Evolutionary conservation across 2,888 invertebrate species (phyloP), one percentile per base, ranked within the genome.

Genomic region (Clivina fossor): DNA sequence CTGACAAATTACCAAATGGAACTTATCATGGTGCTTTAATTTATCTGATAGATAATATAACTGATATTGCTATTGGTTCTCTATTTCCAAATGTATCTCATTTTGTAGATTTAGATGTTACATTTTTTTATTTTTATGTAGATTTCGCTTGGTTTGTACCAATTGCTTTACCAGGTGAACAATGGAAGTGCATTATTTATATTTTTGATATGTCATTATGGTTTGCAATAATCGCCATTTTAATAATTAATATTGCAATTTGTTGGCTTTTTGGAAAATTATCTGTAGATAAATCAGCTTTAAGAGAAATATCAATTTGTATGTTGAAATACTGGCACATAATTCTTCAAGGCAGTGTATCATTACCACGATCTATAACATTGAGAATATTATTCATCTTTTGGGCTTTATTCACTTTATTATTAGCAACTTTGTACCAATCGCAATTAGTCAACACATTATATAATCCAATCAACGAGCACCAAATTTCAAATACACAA

Each of bases 91-190:
- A 54, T 18, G 18, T 37, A 2, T n/a, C 46, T 2, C 38, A 33
- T 22, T 26, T 54, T 28, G 38, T 35, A n/a, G 46, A 54, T 24
- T 54, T 54, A 16, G 46, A 46, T 16, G 37, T 37, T 19, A 46
- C 46, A 5, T 3, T 18, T 15, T 46, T 46, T 37, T 54, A 54
- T 28, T 46, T 37, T 9, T 20, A 54, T 28, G 46, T 46, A n/a
- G 16, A 13, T 11, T 47, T 46, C 28, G 26, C 46, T 20, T 54
- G 54, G 54, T 28, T 37, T 13, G 54, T 54, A 28, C 54, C 54
- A n/a, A 38, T 46, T 16, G 54, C 54, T 18, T 26, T 18, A 19
- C 38, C 37, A 15, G 28, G 37, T 7, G 28, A 54, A 32, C 46
- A 33, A 13, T 54, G 54, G 54, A 46, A 26, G 13, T 46, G 35